Conservation (phyloP, 2,888 invertebrate genomes). For the Luperina nickerlii region DNA sequence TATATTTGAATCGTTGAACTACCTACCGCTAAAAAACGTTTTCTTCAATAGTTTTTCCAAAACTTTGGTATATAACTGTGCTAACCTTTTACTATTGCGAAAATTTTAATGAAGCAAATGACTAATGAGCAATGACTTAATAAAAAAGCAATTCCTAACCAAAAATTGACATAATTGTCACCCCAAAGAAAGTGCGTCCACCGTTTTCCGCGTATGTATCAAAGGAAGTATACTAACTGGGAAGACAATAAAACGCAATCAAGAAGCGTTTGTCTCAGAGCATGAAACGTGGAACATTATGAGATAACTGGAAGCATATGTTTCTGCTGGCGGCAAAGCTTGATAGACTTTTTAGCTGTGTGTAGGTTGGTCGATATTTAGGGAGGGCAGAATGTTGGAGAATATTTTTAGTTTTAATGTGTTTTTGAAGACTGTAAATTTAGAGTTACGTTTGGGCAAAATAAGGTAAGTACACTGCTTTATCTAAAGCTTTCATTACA, state of each 20-base stretch:
- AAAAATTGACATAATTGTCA: not conserved
- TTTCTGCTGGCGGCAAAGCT: slow-evolving; percentile 40
- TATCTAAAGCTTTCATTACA: not conserved
- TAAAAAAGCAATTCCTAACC: not conserved
- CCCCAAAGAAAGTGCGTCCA: not conserved
- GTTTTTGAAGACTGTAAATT: not conserved
- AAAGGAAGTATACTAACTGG: slow-evolving; percentile 82
- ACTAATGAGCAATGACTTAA: not conserved
- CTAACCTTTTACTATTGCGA: too few species aligned
- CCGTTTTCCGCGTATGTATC: slow-evolving; percentile 34
- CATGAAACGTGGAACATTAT: slow-evolving; percentile 78
- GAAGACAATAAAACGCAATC: slow-evolving; percentile 88
- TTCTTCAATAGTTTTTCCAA: not conserved
- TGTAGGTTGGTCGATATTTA: slow-evolving; percentile 26
- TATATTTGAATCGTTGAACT: not conserved
- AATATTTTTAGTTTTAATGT: not conserved
- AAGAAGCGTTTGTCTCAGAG: slow-evolving; percentile 78
- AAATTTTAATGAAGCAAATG: not conserved
- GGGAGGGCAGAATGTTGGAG: not conserved
- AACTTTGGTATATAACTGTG: not conserved
- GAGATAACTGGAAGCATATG: slow-evolving; percentile 86
- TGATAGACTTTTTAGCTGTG: slow-evolving; percentile 46
- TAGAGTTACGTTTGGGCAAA: not conserved
- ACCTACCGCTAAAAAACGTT: not conserved
- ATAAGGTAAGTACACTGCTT: not conserved